Base-by-base conservation (phyloP, 1,140 invertebrate genomes). In the Bicyclus anynana region DNA sequence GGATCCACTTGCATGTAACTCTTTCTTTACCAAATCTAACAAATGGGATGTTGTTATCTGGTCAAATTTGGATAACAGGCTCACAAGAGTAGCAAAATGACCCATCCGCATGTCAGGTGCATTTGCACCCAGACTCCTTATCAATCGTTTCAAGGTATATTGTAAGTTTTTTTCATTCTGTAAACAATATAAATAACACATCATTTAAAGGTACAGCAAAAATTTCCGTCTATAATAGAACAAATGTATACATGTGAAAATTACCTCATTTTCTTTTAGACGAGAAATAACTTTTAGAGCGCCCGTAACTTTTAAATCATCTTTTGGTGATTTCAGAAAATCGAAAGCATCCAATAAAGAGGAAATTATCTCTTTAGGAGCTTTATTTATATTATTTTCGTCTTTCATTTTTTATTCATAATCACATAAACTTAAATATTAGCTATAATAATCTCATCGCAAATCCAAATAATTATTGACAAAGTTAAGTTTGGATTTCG, bases 151-250 rank as follows among this genome's bases (percentile, higher is more conserved):
- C n/a, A 87, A 59, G 5, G 65, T 74, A 71, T 87, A 87, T 21
- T 87, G 66, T 35, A 89, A 67, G 54, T 86, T 84, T 69, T 88
- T 90, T 52, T 88, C 85, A 69, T 82, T 87, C 89, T 90, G 69
- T 33, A 80, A 80, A 51, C 54, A 46, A 57, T 27, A 38, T 9
- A 47, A 20, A 54, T 54, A 48, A 16, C 5, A 37, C 0, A 21
- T 10, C 2, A 21, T 2, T 21, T 38, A 35, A 17, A 9, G 18
- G 51, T 23, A n/a, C n/a, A n/a, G n/a, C n/a, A n/a, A n/a, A n/a
- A n/a, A n/a, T n/a, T n/a, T n/a, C n/a, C n/a, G n/a, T n/a, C n/a
- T n/a, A n/a, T n/a, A n/a, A n/a, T n/a, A n/a, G n/a, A n/a, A n/a
- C n/a, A n/a, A n/a, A n/a, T n/a, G n/a, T n/a, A n/a, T n/a, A n/a